A percentile compares a stretch with the other conserved stretches of the same genome.
These are phyloP conservation scores for Dasyornis broadbenti DNA, from an alignment of 2,113 vertebrate genomes.

Conservation along the genomic window DNA sequence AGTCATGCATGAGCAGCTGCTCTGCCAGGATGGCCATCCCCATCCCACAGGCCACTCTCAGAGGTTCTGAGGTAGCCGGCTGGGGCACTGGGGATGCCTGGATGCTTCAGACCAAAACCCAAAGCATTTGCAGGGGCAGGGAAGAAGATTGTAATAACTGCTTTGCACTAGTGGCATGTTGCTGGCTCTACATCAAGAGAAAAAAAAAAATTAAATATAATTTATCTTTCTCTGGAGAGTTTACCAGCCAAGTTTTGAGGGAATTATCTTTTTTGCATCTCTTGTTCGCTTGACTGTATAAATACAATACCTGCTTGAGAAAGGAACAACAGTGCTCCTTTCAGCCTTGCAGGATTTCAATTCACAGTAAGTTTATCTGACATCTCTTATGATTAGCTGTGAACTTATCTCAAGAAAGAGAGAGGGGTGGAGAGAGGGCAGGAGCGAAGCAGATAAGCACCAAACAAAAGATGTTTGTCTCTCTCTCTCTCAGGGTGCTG, in stretches of 20 bases:
- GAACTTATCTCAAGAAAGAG: slow-evolving; percentile 45
- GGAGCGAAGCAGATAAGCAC: neutral
- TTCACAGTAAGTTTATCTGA: slow-evolving; percentile 56
- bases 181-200: slow-evolving; percentile 48
- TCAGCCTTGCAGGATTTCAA: slow-evolving; percentile 42
- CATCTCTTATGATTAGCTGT: slow-evolving; percentile 33
- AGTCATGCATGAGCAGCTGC: neutral
- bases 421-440: neutral
- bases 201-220: slow-evolving; percentile 50
- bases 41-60: neutral
- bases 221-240: slow-evolving; percentile 49
- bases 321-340: slow-evolving; percentile 32
- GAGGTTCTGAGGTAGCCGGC: neutral
- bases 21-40: neutral
- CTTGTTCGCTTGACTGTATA: slow-evolving; percentile 46
- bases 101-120: neutral
- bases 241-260: slow-evolving; percentile 38
- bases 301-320: slow-evolving; percentile 58
- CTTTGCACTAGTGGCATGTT: neutral
- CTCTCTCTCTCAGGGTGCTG: slow-evolving; percentile 6
- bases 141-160: neutral
- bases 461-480: slow-evolving; percentile 54
- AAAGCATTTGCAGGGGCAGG: neutral
- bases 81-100: neutral
- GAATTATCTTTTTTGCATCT: slow-evolving; percentile 51